Evolutionary conservation across 2,797 vertebrate genomes (phyloP).

Genomic region (Xiphophorus birchmanni): DNA sequence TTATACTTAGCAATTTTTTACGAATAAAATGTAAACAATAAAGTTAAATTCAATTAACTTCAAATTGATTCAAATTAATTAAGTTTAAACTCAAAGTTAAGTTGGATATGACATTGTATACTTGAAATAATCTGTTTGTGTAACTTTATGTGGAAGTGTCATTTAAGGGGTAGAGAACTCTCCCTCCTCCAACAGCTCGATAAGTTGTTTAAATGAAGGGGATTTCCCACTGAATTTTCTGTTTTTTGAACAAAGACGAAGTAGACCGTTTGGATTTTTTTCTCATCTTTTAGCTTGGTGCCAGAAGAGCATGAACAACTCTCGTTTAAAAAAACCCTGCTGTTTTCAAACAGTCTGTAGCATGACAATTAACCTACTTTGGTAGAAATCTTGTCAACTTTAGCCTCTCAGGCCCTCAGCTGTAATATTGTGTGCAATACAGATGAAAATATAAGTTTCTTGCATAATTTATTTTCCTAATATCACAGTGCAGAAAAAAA

Average conservation of each 20-base stretch:
- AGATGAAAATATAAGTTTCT: background rate
- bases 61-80: background rate
- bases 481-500: background rate
- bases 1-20: background rate
- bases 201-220: background rate
- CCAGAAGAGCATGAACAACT: background rate
- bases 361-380: background rate
- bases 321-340: background rate
- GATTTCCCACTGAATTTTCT: background rate
- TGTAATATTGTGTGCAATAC: background rate
- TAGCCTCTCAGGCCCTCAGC: background rate
- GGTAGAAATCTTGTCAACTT: background rate
- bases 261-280: background rate
- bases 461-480: background rate
- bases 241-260: background rate
- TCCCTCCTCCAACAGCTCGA: background rate
- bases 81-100: background rate
- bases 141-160: background rate
- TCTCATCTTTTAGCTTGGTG: background rate
- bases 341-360: background rate
- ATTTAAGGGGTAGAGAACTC: background rate
- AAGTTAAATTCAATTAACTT: background rate
- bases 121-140: background rate
- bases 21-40: background rate
- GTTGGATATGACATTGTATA: background rate